Evolutionary conservation across 2,888 invertebrate genomes (phyloP).

Genomic region (Therioaphis trifolii): DNA sequence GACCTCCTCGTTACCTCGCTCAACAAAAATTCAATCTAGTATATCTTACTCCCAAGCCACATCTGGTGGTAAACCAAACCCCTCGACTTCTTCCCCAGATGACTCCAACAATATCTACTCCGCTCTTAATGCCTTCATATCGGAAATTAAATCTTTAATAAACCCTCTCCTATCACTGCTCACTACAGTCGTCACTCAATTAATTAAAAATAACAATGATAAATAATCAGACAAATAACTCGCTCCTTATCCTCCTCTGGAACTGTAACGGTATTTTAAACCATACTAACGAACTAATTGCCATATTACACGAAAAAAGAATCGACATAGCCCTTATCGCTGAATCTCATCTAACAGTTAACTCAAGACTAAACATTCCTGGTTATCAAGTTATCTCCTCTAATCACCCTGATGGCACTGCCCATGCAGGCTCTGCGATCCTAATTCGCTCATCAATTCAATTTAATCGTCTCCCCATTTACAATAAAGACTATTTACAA

Average conservation of each 20-base stretch:
- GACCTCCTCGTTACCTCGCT: no score
- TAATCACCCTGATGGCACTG: no score
- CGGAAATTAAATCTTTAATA: background rate
- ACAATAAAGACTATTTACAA: background rate
- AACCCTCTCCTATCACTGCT: background rate
- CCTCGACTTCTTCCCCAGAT: background rate
- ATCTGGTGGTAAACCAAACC: background rate
- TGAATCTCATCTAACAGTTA: no score
- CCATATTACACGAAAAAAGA: slow-evolving; percentile 6
- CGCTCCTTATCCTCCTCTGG: background rate
- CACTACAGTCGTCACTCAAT: no score
- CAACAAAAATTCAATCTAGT: background rate
- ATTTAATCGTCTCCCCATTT: background rate
- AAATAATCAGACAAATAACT: slow-evolving; percentile 20
- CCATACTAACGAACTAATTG: slow-evolving; percentile 10
- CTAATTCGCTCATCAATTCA: background rate
- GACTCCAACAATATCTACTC: background rate
- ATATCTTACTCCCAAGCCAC: background rate
- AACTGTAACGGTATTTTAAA: slow-evolving; percentile 17
- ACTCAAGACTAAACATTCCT: no score
- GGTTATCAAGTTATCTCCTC: no score
- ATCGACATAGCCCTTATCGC: no score
- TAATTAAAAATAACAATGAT: slow-evolving; percentile 19
- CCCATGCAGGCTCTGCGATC: background rate
- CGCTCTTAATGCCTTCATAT: background rate